These are phyloP conservation scores for Pseudococcus longispinus DNA, from an alignment of 2,888 invertebrate species.

Conservation along the genomic window DNA sequence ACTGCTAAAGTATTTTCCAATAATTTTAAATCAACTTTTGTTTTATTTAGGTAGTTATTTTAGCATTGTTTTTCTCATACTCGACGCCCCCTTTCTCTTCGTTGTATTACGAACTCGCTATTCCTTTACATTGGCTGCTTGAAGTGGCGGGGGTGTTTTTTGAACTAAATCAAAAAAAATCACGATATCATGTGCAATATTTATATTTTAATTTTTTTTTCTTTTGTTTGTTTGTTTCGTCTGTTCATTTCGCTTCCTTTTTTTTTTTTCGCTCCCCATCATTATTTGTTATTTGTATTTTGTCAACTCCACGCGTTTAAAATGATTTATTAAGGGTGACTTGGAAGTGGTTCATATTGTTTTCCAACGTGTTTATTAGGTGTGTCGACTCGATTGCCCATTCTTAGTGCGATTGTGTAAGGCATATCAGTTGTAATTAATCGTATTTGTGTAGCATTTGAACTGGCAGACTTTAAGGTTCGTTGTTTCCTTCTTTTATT, in stretches of 20 bases:
- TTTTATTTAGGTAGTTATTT: neutral
- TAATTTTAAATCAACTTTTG: neutral
- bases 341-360: neutral
- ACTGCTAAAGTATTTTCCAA: neutral
- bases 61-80: neutral
- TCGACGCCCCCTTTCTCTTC: neutral
- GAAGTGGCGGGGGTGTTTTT: neutral
- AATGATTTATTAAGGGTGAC: neutral
- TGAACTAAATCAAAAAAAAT: neutral
- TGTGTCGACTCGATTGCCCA: constrained; percentile 1
- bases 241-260: neutral
- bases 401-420: neutral
- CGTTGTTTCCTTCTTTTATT: constrained; percentile 4
- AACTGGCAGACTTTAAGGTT: neutral
- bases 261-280: neutral
- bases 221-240: neutral
- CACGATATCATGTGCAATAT: neutral
- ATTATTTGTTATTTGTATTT: neutral
- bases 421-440: constrained; percentile 6
- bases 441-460: constrained; percentile 7
- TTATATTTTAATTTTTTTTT: neutral
- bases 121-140: neutral
- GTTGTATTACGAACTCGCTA: neutral
- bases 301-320: neutral
- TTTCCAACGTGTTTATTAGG: constrained; percentile 14